Base-by-base conservation (phyloP, 2,113 vertebrate genomes). In the Cheilinus undulatus region DNA sequence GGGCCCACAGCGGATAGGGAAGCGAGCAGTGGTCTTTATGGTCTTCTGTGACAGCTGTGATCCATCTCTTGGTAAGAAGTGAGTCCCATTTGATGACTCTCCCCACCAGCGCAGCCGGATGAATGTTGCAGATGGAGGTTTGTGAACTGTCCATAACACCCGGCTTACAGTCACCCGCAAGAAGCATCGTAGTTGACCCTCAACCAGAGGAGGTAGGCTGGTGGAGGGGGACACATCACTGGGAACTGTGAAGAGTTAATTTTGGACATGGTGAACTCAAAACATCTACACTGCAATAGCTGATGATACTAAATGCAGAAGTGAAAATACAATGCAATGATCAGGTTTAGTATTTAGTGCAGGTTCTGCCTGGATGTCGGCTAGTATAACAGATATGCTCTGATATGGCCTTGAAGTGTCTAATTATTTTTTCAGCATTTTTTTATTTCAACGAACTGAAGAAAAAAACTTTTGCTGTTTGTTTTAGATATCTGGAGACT, bases 81-180 rank as follows among this genome's bases (percentile, higher is more conserved):
- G 50, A 0, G 96, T 98, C 15, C 97, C 97, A 0, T 93, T 82
- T 1, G 95, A 93, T 0, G 94, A 96, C 71, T 99, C 97, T 1
- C 97, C 97, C 97, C 97, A 98, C 97, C 97, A 98, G 19, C 96
- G 94, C 58, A 99, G 85, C 71, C 96, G 91, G 56, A 98, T 84
- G 8, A 95, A 86, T 2, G 91, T 82, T 24, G 78, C 60, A 17
- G 84, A 45, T 0, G 86, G 93, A 19, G 95, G 95, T 38, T 93
- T 95, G 40, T 92, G 72, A 22, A 90, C 76, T 1, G 89, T 95
- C 97, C 97, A 99, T 1, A 95, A 5, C 4, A 97, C 24, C 34
- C 93, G 90, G 85, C 92, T 90, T 59, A 99, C 46, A 0, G 93
- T 94, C 81, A 97, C 94, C 45, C 91, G 91, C 26, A 99, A 93